Evolutionary conservation across 2,888 invertebrate species (phyloP), one percentile per base, ranked within the genome.

Genomic region (Tribolium freemani): DNA sequence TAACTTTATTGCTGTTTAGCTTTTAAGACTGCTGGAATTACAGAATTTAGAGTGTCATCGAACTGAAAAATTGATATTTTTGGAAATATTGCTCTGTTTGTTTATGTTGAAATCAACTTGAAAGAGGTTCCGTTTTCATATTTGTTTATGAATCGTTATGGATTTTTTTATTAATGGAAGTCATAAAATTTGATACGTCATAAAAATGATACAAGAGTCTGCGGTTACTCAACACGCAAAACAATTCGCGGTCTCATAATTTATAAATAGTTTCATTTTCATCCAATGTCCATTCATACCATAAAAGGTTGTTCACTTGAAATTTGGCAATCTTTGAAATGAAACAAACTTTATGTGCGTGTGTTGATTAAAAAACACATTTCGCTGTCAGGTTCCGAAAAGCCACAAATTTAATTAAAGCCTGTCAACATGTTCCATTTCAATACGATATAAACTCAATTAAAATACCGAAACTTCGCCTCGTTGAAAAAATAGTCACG

Each of bases 381-480:
- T 26, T 26, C 26, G 1, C 26, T 26, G 38, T 38, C 9, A 38
- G 38, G 3, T n/a, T n/a, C 38, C 38, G 38, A 38, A 38, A 38
- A 16, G 46, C 46, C 26, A 26, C 46, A 46, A 50, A 63, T 53
- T 63, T 63, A 50, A 63, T 63, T 63, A 51, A 51, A 63, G 31
- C n/a, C 20, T 61, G 45, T 13, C 48, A 48, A n/a, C 26, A 48
- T 16, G 8, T n/a, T 45, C 9, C 45, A 44, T 45, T 58, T 13
- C 13, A 16, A 48, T 26, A 13, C 11, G 53, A 54, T 53, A 54
- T 53, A 64, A 64, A 64, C 53, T 45, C 54, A 54, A 64, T 64
- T 64, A 64, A 64, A 30, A 64, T 64, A 54, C 64, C 54, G 10
- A 64, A 63, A 54, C 5, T 16, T 48, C 46, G 10, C 31, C 50